Conservation (phyloP, 2,797 vertebrate genomes). For the Microcaecilia unicolor region DNA sequence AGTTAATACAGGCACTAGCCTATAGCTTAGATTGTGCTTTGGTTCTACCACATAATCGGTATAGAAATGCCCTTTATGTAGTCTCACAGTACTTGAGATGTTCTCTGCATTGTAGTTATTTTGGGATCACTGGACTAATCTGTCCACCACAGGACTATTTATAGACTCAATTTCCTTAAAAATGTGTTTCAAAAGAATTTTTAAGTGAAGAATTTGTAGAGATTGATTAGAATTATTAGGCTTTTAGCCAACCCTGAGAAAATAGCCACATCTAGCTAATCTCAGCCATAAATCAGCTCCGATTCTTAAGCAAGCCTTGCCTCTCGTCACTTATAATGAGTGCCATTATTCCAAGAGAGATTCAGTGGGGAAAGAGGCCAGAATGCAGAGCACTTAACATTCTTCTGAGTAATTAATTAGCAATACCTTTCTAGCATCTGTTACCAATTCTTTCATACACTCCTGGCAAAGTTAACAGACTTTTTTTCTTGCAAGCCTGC, state of each 20-base stretch:
- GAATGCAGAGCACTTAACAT: constrained; percentile 26
- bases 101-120: too few relatives aligned
- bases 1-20: too few relatives aligned
- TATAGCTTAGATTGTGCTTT: too few relatives aligned
- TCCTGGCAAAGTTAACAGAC: too few relatives aligned
- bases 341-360: constrained; percentile 37
- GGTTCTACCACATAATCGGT: too few relatives aligned
- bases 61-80: too few relatives aligned
- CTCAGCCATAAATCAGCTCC: constrained; percentile 39
- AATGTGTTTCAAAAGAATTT: constrained; percentile 13
- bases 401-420: constrained; percentile 27
- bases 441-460: constrained; percentile 7
- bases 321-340: constrained; percentile 44
- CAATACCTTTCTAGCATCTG: background rate
- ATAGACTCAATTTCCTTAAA: background rate
- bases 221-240: constrained; percentile 14
- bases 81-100: too few relatives aligned
- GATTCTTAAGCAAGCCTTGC: constrained; percentile 24
- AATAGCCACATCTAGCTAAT: constrained; percentile 25
- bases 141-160: too few relatives aligned
- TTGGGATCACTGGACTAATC: too few relatives aligned
- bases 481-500: too few relatives aligned
- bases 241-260: constrained; percentile 26
- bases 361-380: constrained; percentile 30
- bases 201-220: constrained; percentile 10